Conservation (phyloP, 2,797 vertebrate species). For the Tarsius wallacei region DNA sequence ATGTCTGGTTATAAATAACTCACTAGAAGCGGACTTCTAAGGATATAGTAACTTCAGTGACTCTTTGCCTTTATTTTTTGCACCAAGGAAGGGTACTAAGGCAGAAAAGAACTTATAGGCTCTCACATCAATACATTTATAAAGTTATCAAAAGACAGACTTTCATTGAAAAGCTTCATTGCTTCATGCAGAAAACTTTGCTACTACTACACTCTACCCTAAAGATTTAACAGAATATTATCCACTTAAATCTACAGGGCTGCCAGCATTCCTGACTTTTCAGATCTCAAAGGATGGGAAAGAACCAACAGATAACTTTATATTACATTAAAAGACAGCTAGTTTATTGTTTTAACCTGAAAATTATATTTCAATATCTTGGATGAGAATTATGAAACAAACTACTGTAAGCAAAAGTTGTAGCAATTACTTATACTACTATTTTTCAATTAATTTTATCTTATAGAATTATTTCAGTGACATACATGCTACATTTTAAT, state of each 20-base stretch:
- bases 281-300: neutral
- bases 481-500: neutral
- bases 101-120: neutral
- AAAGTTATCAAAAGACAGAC: neutral
- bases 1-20: neutral
- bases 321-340: neutral
- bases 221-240: slow-evolving; percentile 27
- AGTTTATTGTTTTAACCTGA: neutral
- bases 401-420: neutral
- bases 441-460: slow-evolving; percentile 22
- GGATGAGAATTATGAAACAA: neutral
- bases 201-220: neutral
- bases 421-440: neutral
- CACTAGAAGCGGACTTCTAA: neutral
- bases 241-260: neutral
- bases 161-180: neutral
- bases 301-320: neutral
- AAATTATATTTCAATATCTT: slow-evolving; percentile 4
- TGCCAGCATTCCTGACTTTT: neutral
- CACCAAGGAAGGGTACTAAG: neutral
- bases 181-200: neutral
- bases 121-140: neutral
- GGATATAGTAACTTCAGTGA: neutral
- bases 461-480: slow-evolving; percentile 10
- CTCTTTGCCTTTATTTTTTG: neutral